Base-by-base conservation (phyloP, 2,113 vertebrate species). In the Neopipo cinnamomea region DNA sequence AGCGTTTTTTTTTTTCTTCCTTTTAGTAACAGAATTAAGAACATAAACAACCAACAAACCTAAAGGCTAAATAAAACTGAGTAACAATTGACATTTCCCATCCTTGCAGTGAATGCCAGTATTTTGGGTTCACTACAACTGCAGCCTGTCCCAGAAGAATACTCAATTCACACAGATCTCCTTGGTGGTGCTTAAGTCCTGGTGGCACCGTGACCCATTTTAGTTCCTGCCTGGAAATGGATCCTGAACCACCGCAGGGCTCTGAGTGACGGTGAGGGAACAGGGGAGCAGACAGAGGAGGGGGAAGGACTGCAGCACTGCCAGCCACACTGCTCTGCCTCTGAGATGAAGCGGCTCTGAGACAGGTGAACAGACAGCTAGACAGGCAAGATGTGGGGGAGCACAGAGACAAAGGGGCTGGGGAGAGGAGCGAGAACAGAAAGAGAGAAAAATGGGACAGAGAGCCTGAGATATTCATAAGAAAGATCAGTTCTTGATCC, bases 141-240 rank as follows among this genome's bases (percentile, higher is more conserved):
- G 79, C 85, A 87, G 59, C 72, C 42, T 53, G 80, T 70, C 91
- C 67, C 92, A 65, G 30, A 65, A 75, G 93, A 95, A 88, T 1
- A 35, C 77, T 41, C 3, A 2, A n/a, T 30, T 68, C 93, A 63
- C 5, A 0, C 0, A 1, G 49, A 74, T 55, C 52, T 44, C 20
- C 37, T 33, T 0, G 0, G 67, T 2, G 0, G 9, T 5, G 62
- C 59, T 91, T 37, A 52, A 49, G 81, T 28, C 49, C 66, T 58
- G 37, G 31, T 71, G 75, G 85, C 58, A 92, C 77, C 5, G 2
- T 68, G 82, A 86, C 79, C 99, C 61, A 47, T 39, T 90, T 90
- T 21, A 72, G 27, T 2, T 85, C 27, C 52, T 22, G 39, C 71
- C 46, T 85, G 59, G 91, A 47, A 78, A 50, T 2, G 31, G 77